Evolutionary conservation across 2,797 vertebrate species (phyloP).

Genomic region (Microcaecilia unicolor): DNA sequence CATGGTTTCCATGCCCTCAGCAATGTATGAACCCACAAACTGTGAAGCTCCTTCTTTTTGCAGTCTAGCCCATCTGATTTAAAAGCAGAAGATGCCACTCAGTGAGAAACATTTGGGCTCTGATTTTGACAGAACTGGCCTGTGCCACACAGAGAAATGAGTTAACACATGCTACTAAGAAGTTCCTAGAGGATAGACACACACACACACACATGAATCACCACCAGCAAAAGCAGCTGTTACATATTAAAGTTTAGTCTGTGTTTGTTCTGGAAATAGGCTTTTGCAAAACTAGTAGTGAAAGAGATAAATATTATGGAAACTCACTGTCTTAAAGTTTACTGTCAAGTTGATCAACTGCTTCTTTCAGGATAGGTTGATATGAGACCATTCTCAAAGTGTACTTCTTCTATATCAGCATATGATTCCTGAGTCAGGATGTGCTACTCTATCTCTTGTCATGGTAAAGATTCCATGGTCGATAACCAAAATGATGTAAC

Average conservation of each 20-base stretch:
- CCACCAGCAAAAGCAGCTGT: conserved; percentile 17
- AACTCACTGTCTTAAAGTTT: conserved; percentile 14
- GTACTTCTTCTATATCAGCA: too few species aligned
- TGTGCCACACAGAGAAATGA: conserved; percentile 17
- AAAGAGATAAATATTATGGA: conserved; percentile 27
- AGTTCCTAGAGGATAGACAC: conserved; percentile 11
- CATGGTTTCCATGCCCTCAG: too few species aligned
- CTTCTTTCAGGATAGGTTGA: conserved; percentile 9
- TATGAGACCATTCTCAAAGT: conserved; percentile 6
- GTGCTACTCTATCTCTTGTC: too few species aligned
- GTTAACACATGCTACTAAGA: conserved; percentile 6
- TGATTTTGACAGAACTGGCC: conserved; percentile 2
- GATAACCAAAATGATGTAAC: too few species aligned
- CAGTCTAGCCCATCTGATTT: conserved; percentile 14
- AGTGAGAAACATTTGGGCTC: conserved; percentile 7
- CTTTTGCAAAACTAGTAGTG: conserved; percentile 13
- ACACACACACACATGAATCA: neutral
- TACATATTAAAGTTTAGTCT: neutral
- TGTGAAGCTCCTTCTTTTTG: conserved; percentile 15
- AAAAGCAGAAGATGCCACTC: conserved; percentile 18
- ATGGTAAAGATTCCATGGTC: too few species aligned
- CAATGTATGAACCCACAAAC: too few species aligned
- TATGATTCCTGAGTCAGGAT: too few species aligned
- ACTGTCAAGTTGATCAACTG: conserved; percentile 8
- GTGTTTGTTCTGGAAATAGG: too few species aligned